Evolutionary conservation across 2,797 vertebrate species (phyloP).

Genomic region (Apogon talboti): DNA sequence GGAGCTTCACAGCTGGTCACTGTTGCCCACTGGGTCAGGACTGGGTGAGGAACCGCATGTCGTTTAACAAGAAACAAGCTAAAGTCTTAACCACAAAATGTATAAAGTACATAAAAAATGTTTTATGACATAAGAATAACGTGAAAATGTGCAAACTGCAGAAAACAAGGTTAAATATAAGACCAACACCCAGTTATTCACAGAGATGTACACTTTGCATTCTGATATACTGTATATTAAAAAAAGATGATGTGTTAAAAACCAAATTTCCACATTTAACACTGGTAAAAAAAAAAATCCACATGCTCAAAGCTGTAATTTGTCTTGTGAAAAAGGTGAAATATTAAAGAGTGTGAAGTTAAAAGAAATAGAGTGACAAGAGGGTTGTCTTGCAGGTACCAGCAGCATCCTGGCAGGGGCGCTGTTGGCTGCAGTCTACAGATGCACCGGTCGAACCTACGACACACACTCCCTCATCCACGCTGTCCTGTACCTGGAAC

Average conservation of each 20-base stretch:
- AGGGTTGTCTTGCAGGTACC: slow-evolving; percentile 84
- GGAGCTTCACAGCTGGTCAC: slow-evolving; percentile 93
- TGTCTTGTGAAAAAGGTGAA: too few relatives aligned
- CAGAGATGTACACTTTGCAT: too few relatives aligned
- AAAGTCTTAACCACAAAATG: neutral
- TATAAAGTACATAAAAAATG: neutral
- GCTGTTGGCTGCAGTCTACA: slow-evolving; percentile 88
- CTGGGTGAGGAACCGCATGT: slow-evolving; percentile 81
- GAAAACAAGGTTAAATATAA: neutral
- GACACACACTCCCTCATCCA: slow-evolving; percentile 89
- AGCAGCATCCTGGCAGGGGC: slow-evolving; percentile 97
- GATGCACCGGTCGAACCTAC: slow-evolving; percentile 83
- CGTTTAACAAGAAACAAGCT: neutral
- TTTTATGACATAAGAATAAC: neutral
- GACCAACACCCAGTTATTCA: too few relatives aligned
- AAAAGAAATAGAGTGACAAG: too few relatives aligned
- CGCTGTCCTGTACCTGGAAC: slow-evolving; percentile 91
- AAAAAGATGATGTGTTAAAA: too few relatives aligned
- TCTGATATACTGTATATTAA: too few relatives aligned
- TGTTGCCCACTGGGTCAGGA: slow-evolving; percentile 93
- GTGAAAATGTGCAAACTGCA: neutral
- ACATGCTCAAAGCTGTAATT: too few relatives aligned
- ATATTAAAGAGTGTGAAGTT: too few relatives aligned
- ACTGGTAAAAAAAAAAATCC: too few relatives aligned
- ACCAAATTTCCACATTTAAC: too few relatives aligned